A percentile compares a stretch with the other conserved stretches of the same genome.
Evolutionary conservation across 2,113 vertebrate species (phyloP).

Genomic region (Aegypius monachus): DNA sequence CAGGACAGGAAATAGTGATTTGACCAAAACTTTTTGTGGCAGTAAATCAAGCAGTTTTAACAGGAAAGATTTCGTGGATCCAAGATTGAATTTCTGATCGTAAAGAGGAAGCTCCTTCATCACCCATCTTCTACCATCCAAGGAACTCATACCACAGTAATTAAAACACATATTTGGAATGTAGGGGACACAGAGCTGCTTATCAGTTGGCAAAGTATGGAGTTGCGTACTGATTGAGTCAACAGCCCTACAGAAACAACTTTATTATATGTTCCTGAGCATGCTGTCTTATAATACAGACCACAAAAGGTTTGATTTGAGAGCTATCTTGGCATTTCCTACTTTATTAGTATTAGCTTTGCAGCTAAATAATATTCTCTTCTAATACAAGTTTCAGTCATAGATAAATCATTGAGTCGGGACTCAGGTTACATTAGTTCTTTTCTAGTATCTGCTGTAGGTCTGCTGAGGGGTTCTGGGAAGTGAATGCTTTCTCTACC

Average conservation of each 20-base stretch:
- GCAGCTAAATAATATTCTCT: background rate
- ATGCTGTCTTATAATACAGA: background rate
- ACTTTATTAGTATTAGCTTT: background rate
- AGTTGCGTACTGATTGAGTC: background rate
- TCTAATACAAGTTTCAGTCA: background rate
- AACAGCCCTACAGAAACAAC: background rate
- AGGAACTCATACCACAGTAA: background rate
- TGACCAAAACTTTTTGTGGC: background rate
- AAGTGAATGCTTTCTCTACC: background rate
- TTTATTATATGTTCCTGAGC: background rate
- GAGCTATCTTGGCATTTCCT: background rate
- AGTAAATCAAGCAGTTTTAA: background rate
- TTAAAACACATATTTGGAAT: background rate
- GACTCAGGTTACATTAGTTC: background rate
- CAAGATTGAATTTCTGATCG: background rate
- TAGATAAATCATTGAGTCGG: background rate
- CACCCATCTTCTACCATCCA: background rate
- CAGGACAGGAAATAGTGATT: background rate
- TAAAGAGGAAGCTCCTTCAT: background rate
- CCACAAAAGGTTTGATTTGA: background rate
- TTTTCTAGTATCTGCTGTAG: background rate
- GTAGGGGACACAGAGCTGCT: background rate
- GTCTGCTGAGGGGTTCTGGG: background rate
- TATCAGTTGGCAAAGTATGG: background rate
- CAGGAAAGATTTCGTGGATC: background rate